A percentile compares a stretch with the other conserved stretches of the same genome.
Evolutionary conservation across 2,888 invertebrate species (phyloP).

Genomic region (Ypsolopha scabrella): DNA sequence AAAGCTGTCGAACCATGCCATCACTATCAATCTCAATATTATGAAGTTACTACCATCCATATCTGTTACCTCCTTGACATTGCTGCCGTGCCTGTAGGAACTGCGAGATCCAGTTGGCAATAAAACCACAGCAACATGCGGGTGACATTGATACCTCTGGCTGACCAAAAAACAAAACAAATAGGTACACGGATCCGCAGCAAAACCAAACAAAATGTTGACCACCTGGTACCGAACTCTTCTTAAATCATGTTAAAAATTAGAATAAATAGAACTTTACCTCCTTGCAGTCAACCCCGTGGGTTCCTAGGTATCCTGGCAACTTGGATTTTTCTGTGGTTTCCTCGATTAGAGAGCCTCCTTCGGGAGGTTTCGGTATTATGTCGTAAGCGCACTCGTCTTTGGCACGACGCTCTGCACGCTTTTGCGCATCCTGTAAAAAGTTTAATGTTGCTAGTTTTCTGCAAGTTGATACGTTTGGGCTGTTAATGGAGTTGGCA

Average conservation of each 20-base stretch:
- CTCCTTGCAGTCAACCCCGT: conserved; percentile 50
- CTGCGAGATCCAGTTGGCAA: too few relatives aligned
- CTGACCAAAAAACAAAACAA: too few relatives aligned
- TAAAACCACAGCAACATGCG: too few relatives aligned
- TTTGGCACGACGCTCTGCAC: conserved; percentile 36
- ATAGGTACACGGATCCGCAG: neutral
- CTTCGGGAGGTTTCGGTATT: conserved; percentile 27
- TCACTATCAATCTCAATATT: too few relatives aligned
- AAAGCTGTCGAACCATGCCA: too few relatives aligned
- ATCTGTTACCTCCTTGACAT: too few relatives aligned
- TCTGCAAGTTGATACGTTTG: too few relatives aligned
- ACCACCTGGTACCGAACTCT: neutral
- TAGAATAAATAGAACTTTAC: conserved; percentile 15
- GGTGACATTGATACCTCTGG: too few relatives aligned
- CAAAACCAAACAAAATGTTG: neutral
- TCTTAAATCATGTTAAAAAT: neutral
- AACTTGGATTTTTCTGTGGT: conserved; percentile 20
- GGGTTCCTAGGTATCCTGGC: conserved; percentile 48
- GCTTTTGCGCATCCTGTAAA: conserved; percentile 32
- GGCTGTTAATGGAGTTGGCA: too few relatives aligned
- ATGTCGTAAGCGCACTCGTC: conserved; percentile 44
- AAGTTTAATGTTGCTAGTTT: too few relatives aligned
- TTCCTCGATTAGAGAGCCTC: conserved; percentile 19
- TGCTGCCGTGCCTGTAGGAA: too few relatives aligned
- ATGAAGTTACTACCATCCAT: too few relatives aligned